Conservation (phyloP, 2,888 invertebrate genomes). For the Melanostoma mellinum region DNA sequence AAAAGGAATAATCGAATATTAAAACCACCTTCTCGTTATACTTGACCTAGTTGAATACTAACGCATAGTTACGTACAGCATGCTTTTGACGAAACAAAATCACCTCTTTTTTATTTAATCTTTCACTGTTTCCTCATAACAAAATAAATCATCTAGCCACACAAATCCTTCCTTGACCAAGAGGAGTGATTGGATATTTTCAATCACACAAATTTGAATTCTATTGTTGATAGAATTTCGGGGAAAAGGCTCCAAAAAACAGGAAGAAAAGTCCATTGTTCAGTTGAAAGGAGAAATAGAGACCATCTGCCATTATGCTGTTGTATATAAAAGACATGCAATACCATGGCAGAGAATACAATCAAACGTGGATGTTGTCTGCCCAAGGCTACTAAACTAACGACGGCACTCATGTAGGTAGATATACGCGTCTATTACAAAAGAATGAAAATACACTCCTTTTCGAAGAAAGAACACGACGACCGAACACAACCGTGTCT, state of each 20-base stretch:
- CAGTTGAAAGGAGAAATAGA: slow-evolving; percentile 30
- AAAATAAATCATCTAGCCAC: too few relatives aligned
- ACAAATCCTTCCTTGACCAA: too few relatives aligned
- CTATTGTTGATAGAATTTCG: slow-evolving; percentile 3
- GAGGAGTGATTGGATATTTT: too few relatives aligned
- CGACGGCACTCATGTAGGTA: neutral
- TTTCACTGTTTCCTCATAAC: too few relatives aligned
- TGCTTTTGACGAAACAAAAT: too few relatives aligned
- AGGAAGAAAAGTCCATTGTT: slow-evolving; percentile 11
- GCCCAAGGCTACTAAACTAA: slow-evolving; percentile 7
- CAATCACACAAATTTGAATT: too few relatives aligned
- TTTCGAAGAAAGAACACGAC: slow-evolving; percentile 10
- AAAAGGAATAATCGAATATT: too few relatives aligned
- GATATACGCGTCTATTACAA: slow-evolving; percentile 6
- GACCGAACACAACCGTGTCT: slow-evolving; percentile 21
- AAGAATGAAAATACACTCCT: neutral
- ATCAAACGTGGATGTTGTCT: slow-evolving; percentile 35
- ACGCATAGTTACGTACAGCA: too few relatives aligned
- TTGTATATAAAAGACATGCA: neutral
- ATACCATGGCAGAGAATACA: slow-evolving; percentile 4
- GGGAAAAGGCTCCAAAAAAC: neutral
- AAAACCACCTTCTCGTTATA: too few relatives aligned
- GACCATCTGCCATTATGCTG: slow-evolving; percentile 5
- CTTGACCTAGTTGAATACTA: too few relatives aligned
- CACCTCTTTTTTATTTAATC: too few relatives aligned